Evolutionary conservation across 92 coral and sea anemone genomes (phyloP).

Genomic region (Galaxea fascicularis): DNA sequence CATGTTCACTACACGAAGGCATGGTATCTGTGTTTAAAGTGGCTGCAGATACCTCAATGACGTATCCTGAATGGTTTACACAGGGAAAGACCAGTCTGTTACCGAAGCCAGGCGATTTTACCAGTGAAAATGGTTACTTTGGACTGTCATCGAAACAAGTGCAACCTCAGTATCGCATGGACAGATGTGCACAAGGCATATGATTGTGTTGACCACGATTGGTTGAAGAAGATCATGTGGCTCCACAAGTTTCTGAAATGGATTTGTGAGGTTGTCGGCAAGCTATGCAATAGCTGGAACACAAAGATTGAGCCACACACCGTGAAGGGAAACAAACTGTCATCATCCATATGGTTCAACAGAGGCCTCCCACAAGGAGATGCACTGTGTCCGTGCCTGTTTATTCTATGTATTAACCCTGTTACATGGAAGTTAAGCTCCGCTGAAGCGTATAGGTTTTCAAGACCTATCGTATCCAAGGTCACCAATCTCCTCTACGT

Average conservation of each 20-base stretch:
- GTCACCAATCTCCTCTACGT: too few species aligned
- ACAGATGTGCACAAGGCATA: conserved; percentile 54
- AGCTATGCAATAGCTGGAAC: conserved; percentile 58
- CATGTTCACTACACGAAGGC: conserved; percentile 23
- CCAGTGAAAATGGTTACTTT: conserved; percentile 58
- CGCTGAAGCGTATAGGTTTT: too few species aligned
- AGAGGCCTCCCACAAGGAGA: conserved; percentile 61
- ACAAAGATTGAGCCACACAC: conserved; percentile 52
- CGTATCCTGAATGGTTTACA: not conserved
- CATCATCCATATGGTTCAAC: conserved; percentile 37
- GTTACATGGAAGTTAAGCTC: too few species aligned
- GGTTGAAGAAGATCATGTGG: conserved; percentile 54
- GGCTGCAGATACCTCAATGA: too few species aligned
- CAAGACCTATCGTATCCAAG: too few species aligned
- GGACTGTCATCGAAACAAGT: conserved; percentile 25
- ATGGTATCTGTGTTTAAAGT: too few species aligned
- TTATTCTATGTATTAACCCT: not conserved
- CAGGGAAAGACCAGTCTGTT: conserved; percentile 50
- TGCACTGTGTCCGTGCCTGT: conserved; percentile 46
- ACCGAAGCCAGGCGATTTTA: conserved; percentile 59
- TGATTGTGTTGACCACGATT: conserved; percentile 43
- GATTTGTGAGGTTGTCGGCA: conserved; percentile 38
- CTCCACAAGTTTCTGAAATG: conserved; percentile 58
- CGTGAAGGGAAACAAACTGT: conserved; percentile 40
- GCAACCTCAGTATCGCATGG: conserved; percentile 72